Conservation (phyloP, 1,140 invertebrate genomes). For the Halyomorpha halys region DNA sequence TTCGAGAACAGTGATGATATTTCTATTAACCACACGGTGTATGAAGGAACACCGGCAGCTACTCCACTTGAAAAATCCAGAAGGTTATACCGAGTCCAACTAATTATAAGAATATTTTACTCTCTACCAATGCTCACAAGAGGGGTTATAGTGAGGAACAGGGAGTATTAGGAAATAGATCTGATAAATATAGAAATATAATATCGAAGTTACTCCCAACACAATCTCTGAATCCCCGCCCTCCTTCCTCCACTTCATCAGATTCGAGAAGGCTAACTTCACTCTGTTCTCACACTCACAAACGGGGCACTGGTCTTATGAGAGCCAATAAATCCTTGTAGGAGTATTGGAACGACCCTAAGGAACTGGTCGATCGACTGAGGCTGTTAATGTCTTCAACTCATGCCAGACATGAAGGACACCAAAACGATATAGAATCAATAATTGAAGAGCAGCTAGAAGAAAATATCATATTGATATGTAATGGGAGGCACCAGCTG, state of each 20-base stretch:
- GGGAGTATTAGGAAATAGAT: not conserved
- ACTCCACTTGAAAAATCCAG: not conserved
- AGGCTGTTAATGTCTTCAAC: no score
- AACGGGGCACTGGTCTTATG: not conserved
- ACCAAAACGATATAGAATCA: no score
- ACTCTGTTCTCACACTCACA: not conserved
- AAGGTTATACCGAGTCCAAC: not conserved
- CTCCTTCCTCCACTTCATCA: no score
- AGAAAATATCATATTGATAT: no score
- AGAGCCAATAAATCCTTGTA: not conserved
- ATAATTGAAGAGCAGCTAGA: no score
- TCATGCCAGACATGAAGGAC: no score
- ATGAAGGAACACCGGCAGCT: not conserved
- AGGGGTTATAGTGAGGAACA: no score
- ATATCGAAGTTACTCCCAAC: not conserved
- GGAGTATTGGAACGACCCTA: not conserved
- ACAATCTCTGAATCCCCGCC: not conserved
- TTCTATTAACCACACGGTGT: not conserved
- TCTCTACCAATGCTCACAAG: no score
- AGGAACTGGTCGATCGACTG: not conserved
- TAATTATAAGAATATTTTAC: no score
- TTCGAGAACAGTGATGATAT: not conserved
- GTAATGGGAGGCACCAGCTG: no score
- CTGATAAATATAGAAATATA: not conserved
- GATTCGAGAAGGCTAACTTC: no score